phyloP scores from a whole-genome alignment of 1,140 invertebrate genomes.

The Drosophila pachea region DNA sequence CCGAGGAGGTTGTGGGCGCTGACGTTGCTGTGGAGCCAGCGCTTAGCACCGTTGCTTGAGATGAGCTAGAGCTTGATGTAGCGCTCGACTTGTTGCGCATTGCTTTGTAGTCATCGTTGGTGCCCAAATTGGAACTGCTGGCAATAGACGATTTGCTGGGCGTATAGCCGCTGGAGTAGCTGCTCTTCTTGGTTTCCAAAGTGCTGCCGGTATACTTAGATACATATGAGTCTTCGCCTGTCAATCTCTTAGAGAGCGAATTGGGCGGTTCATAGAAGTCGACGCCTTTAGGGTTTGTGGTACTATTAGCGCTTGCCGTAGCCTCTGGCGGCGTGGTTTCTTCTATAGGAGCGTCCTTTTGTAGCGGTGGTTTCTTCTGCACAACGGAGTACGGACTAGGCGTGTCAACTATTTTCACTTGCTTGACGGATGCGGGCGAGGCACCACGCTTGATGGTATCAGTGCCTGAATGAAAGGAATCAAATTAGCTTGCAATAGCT shows the following conservation, averaged over 20 bases:
- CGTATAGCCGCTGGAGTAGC: constrained; percentile 55
- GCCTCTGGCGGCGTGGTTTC: constrained; percentile 51
- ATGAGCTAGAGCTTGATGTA: constrained; percentile 74
- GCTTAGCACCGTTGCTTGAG: constrained; percentile 74
- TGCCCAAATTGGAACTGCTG: constrained; percentile 16
- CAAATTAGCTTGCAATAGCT: not conserved
- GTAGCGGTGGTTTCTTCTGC: constrained; percentile 64
- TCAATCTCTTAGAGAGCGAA: constrained; percentile 50
- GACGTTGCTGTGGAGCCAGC: constrained; percentile 75
- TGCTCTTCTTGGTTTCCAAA: constrained; percentile 59
- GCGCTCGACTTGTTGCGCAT: constrained; percentile 76
- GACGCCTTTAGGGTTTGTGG: constrained; percentile 53
- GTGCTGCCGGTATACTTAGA: constrained; percentile 46
- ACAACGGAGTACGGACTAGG: constrained; percentile 72
- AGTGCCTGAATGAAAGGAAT: constrained; percentile 55
- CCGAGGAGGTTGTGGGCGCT: constrained; percentile 72
- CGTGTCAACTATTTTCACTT: constrained; percentile 73
- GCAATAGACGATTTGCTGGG: constrained; percentile 24
- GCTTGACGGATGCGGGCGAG: constrained; percentile 75
- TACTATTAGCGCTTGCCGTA: constrained; percentile 18
- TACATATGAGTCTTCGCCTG: constrained; percentile 46
- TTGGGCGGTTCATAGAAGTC: constrained; percentile 76
- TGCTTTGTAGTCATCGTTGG: constrained; percentile 68
- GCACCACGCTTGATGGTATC: constrained; percentile 79
- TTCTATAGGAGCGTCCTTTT: constrained; percentile 61